A percentile compares a stretch with the other conserved stretches of the same genome.
Conservation (phyloP, 2,113 vertebrate genomes). For the human (Homo sapiens) region DNA sequence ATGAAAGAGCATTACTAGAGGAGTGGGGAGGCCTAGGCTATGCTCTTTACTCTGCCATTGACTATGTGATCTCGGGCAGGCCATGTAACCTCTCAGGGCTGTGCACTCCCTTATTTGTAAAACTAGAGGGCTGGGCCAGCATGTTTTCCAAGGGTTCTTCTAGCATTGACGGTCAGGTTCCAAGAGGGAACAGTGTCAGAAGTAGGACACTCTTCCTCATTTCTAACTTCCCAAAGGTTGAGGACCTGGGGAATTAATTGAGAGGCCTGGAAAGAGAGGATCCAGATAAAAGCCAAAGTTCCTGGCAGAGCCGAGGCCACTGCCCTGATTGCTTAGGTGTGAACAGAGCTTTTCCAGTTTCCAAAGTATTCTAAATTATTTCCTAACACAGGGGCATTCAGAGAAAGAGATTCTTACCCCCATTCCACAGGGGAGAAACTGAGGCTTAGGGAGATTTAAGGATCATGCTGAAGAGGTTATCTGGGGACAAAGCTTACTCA, state of each 20-base stretch:
- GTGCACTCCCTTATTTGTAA: not conserved
- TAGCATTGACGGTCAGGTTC: not conserved
- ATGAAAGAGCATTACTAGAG: not conserved
- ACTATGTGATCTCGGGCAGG: not conserved
- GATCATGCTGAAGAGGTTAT: not conserved
- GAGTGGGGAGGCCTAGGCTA: not conserved
- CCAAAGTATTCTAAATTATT: not conserved
- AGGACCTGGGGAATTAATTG: not conserved
- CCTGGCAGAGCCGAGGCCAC: not conserved
- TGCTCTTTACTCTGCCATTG: not conserved
- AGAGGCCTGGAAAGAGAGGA: not conserved
- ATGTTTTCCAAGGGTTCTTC: not conserved
- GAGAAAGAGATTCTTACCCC: not conserved
- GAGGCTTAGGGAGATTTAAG: not conserved
- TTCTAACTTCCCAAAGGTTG: not conserved
- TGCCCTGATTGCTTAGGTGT: not conserved
- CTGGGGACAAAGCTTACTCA: not conserved
- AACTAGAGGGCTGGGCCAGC: not conserved
- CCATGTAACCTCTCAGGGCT: not conserved
- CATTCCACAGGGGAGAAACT: not conserved
- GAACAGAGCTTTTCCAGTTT: conserved; percentile 20
- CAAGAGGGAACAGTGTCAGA: not conserved
- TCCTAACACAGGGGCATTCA: not conserved
- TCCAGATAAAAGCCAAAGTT: conserved; percentile 25
- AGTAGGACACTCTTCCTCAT: not conserved